phyloP scores from a whole-genome alignment of 1,140 invertebrate species.

The Littorina saxatilis region DNA sequence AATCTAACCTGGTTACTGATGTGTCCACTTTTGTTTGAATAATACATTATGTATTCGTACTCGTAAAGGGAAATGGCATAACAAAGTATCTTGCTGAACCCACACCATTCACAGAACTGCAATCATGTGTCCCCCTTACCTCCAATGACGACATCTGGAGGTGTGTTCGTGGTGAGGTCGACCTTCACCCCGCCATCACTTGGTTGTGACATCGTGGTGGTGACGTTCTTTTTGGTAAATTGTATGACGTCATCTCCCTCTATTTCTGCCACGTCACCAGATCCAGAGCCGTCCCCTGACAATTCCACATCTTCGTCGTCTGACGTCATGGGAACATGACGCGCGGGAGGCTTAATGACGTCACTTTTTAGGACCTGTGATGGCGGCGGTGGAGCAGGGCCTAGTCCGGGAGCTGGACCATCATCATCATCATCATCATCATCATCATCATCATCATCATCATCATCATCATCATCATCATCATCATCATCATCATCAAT shows the following conservation, averaged over 20 bases:
- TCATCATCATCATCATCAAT: neutral
- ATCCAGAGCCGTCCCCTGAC: constrained; percentile 6
- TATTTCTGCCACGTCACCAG: neutral
- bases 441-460: neutral
- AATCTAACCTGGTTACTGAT: no score
- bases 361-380: neutral
- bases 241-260: neutral
- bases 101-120: no score
- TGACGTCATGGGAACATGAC: neutral
- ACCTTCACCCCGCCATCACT: neutral
- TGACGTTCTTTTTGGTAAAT: neutral
- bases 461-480: neutral
- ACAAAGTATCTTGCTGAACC: no score
- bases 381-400: neutral
- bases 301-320: constrained; percentile 6
- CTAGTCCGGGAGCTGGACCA: neutral
- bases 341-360: neutral
- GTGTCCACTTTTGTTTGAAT: no score
- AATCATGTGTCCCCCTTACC: no score
- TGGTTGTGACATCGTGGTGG: neutral
- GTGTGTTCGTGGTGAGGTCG: neutral
- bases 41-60: no score
- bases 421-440: neutral
- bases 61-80: no score
- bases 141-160: neutral